These are phyloP conservation scores for Anoura caudifer DNA, from an alignment of 2,113 vertebrate species.

Conservation along the genomic window DNA sequence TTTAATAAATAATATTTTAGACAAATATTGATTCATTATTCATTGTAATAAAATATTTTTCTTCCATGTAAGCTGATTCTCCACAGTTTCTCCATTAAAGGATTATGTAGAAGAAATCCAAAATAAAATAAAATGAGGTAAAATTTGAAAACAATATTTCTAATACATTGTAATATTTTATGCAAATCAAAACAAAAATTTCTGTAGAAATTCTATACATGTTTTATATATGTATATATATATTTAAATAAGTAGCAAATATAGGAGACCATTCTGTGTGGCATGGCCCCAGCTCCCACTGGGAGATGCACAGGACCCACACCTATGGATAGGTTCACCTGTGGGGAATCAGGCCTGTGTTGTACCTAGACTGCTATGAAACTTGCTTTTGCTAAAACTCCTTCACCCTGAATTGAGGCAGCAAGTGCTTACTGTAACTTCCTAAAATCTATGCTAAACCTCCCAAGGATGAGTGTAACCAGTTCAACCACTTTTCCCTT, in stretches of 20 bases:
- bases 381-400: no score
- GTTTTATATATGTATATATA: not conserved
- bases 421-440: no score
- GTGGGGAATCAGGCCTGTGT: no score
- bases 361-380: no score
- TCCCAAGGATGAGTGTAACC: no score
- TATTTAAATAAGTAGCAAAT: not conserved
- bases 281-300: no score
- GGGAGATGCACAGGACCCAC: no score
- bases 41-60: not conserved
- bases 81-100: not conserved
- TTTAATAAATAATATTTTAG: conserved; percentile 5
- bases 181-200: not conserved
- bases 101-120: not conserved
- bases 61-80: not conserved
- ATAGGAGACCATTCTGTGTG: no score
- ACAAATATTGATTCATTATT: not conserved
- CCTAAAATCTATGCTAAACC: no score
- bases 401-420: no score
- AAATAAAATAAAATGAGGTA: not conserved
- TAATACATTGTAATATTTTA: conserved; percentile 17
- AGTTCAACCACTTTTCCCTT: no score
- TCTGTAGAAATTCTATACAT: not conserved
- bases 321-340: no score
- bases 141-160: not conserved